Evolutionary conservation across 2,888 invertebrate species (phyloP), one percentile per base, ranked within the genome.

Genomic region (Catocala fraxini): DNA sequence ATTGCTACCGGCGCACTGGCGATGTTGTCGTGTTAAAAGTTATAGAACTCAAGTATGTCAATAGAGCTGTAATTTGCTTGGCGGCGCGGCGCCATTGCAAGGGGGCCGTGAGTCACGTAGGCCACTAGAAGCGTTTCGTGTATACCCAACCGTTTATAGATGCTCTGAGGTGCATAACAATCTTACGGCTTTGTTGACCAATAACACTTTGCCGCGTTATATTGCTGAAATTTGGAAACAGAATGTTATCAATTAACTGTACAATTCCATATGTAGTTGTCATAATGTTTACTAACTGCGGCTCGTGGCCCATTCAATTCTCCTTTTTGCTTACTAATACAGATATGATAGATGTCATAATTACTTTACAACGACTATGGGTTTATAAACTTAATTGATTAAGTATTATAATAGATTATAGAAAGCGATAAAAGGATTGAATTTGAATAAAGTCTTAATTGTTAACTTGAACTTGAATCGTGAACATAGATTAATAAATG

Each of bases 91-190:
- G 90, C 94, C 94, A 94, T 94, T 90, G 88, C 89, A 75, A 82
- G 86, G 88, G 86, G 84, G 79, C 88, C 84, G 83, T 79, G 75
- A 91, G 94, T 94, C 95, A 94, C 95, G 94, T 94, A 95, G 91
- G 94, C 94, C 92, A 93, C 88, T 85, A 72, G 62, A 83, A 81
- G 76, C 68, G 70, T 65, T 66, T 73, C 65, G 74, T 65, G 74
- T 55, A 63, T 77, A 89, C 72, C 85, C 91, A 84, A 51, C 88
- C 75, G 79, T 80, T 75, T 91, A 80, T 53, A 75, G 79, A 75
- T 65, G 85, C 48, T 69, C 35, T 69, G 52, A 57, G 45, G 35
- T 59, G 43, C 59, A 67, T 56, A 41, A 52, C 56, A 60, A 64
- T 63, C 25, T 63, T 48, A 52, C 60, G 46, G 54, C 59, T 59